A percentile compares a stretch with the other conserved stretches of the same genome.
These are phyloP conservation scores for Archips crataeganus DNA, from an alignment of 2,888 invertebrate genomes.

Conservation along the genomic window DNA sequence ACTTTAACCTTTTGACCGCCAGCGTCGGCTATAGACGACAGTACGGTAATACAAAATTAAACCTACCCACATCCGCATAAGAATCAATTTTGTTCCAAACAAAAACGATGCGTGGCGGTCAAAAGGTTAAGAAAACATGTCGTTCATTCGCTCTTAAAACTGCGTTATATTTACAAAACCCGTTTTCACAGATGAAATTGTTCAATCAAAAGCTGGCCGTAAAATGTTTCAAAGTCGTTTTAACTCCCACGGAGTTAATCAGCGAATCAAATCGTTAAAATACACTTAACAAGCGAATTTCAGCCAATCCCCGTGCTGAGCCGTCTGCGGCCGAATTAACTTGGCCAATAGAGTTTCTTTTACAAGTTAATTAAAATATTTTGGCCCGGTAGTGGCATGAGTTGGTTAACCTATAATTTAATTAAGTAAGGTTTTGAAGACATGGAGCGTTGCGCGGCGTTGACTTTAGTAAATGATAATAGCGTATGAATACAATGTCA, in stretches of 20 bases:
- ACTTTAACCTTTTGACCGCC: too few species aligned
- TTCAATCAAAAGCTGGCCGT: slow-evolving; percentile 8
- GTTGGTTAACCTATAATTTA: slow-evolving; percentile 1
- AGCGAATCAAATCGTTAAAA: slow-evolving; percentile 36
- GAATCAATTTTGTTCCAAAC: too few species aligned
- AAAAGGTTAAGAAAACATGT: not conserved
- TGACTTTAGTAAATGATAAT: too few species aligned
- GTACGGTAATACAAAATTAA: too few species aligned
- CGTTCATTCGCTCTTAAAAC: not conserved
- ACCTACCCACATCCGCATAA: too few species aligned
- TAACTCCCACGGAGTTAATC: slow-evolving; percentile 23
- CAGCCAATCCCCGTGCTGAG: slow-evolving; percentile 17
- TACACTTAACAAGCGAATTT: slow-evolving; percentile 23
- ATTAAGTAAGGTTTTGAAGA: not conserved
- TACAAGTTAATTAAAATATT: slow-evolving; percentile 64
- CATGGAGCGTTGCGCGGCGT: too few species aligned
- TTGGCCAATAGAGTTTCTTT: slow-evolving; percentile 52
- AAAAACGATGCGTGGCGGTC: too few species aligned
- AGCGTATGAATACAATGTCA: not conserved
- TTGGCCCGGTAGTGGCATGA: slow-evolving; percentile 43
- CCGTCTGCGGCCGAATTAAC: slow-evolving; percentile 17
- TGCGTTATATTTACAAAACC: not conserved
- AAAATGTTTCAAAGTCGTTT: slow-evolving; percentile 9
- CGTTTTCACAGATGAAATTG: not conserved
- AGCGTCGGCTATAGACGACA: too few species aligned